Percentiles rank a stretch among this genome's conserved stretches.
Evolutionary conservation across 1,140 invertebrate species (phyloP).

Genomic region (Dufourea novaeangliae): DNA sequence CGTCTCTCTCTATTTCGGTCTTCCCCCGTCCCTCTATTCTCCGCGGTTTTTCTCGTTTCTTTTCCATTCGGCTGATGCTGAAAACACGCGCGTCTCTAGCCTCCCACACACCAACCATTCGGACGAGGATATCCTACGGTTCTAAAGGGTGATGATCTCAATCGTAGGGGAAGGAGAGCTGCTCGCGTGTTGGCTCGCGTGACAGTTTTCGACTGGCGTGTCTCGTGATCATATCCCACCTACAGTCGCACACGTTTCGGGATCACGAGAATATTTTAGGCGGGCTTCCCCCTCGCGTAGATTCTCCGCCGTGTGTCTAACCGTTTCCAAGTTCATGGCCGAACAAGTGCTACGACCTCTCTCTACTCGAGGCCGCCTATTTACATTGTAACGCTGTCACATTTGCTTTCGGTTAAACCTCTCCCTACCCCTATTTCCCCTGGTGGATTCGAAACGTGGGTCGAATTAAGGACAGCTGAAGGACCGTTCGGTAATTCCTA

Average conservation of each 20-base stretch:
- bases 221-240: slow-evolving; percentile 12
- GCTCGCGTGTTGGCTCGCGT: slow-evolving; percentile 22
- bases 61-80: too few relatives aligned
- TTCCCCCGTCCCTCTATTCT: neutral
- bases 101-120: neutral
- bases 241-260: slow-evolving; percentile 33
- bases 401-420: neutral
- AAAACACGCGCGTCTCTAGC: neutral
- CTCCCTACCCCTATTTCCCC: neutral
- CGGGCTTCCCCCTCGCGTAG: neutral
- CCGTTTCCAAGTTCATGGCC: slow-evolving; percentile 27
- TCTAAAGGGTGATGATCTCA: too few relatives aligned
- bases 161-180: too few relatives aligned
- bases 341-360: neutral
- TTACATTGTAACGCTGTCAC: slow-evolving; percentile 4
- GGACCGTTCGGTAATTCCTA: neutral
- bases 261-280: slow-evolving; percentile 46
- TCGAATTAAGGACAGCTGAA: neutral
- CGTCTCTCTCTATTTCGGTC: slow-evolving; percentile 2
- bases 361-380: neutral
- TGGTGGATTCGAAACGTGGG: neutral
- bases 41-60: neutral
- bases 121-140: neutral
- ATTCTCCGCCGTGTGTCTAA: neutral
- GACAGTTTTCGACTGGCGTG: slow-evolving; percentile 44